Base-by-base conservation (phyloP, 2,888 invertebrate genomes). In the Caradrina clavipalpis region DNA sequence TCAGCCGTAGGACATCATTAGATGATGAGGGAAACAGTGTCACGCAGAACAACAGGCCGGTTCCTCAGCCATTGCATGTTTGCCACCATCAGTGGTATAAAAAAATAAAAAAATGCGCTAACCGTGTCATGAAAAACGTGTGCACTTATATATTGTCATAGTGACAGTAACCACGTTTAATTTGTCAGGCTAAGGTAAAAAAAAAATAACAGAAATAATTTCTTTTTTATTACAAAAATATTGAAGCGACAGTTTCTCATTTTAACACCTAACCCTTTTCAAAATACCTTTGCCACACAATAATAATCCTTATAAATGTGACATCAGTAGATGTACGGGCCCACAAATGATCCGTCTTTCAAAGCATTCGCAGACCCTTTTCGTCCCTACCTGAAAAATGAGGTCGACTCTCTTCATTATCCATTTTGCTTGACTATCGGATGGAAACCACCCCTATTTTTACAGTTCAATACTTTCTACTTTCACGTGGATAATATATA, bases 401-500 rank as follows among this genome's bases (percentile, higher is more conserved):
- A 59, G 82, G 78, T 81, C 79, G 70, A 39, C 65, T 62, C 80
- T 60, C 67, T 68, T 75, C 61, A 74, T 42, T 56, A 80, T 80
- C 62, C 78, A 78, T 81, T 80, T 81, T 81, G 69, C 67, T 60
- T 78, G 56, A 70, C 81, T 81, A 80, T 81, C 69, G 73, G 58
- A 55, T 55, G 54, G 62, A 57, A 63, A 62, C 56, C 81, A 77
- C 67, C 69, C 67, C 64, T 71, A 65, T 73, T 81, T 81, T 79
- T 58, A 73, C 78, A 73, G 81, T 68, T 61, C 67, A 78, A 69
- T 69, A 68, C 66, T 51, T 79, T 79, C 66, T 54, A 61, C 70
- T 58, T 80, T 60, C 21, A 60, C 22, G 56, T 62, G 56, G 53
- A 54, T 80, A 60, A 63, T 70, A 49, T 76, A 35, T 26, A 26